phyloP scores from a whole-genome alignment of 2,797 vertebrate genomes.

The Chloroceryle amazona region DNA sequence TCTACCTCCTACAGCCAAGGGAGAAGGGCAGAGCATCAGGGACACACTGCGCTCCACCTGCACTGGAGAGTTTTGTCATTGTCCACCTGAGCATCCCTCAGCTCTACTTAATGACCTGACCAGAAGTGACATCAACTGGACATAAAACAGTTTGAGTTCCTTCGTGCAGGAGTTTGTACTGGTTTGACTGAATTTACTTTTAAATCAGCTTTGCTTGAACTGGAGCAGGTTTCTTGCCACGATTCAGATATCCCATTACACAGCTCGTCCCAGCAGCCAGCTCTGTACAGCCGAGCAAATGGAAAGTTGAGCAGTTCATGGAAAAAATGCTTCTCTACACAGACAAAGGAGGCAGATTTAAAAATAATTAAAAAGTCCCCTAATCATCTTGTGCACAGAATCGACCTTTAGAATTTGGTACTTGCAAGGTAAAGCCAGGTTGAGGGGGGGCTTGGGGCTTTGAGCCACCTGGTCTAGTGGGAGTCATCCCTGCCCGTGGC shows the following conservation, averaged over 20 bases:
- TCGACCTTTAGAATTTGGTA: background rate
- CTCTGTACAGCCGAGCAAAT: background rate
- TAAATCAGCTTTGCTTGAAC: conserved; percentile 17
- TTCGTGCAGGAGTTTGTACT: background rate
- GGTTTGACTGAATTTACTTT: background rate
- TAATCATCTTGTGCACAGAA: background rate
- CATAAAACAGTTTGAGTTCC: background rate
- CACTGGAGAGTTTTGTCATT: fast-evolving
- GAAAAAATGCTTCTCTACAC: conserved; percentile 15
- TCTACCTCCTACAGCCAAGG: fast-evolving
- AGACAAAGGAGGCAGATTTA: background rate
- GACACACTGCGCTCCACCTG: fast-evolving
- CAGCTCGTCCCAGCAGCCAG: conserved; percentile 48
- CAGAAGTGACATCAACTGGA: background rate
- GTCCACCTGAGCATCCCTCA: background rate
- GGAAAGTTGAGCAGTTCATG: conserved; percentile 39
- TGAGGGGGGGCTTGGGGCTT: background rate
- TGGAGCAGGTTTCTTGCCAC: conserved; percentile 12
- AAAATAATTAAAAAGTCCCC: background rate
- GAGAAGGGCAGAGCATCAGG: background rate
- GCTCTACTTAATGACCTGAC: background rate
- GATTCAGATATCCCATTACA: conserved; percentile 61
- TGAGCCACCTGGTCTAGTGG: background rate
- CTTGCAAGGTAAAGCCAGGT: background rate
- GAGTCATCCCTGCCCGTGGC: background rate